These are phyloP conservation scores for Coregonus ussuriensis DNA, from an alignment of 2,797 vertebrate species.

Conservation along the genomic window DNA sequence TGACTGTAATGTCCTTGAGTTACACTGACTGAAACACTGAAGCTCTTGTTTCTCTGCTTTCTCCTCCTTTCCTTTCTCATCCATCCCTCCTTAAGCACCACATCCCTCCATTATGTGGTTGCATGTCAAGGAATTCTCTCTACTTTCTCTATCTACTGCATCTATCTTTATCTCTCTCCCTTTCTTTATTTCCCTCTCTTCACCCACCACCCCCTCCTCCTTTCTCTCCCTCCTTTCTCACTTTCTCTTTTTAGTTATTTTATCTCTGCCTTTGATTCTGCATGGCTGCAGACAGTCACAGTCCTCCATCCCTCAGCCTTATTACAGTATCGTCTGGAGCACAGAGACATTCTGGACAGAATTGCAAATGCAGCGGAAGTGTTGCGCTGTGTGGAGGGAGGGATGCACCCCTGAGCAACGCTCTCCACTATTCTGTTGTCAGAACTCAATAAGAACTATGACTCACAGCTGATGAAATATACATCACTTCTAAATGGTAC, in stretches of 20 bases:
- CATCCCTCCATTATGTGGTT: background rate
- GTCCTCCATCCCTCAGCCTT: too few relatives aligned
- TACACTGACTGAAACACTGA: constrained; percentile 15
- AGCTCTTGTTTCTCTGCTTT: constrained; percentile 17
- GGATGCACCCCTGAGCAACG: too few relatives aligned
- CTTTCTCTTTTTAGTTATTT: too few relatives aligned
- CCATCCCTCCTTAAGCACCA: background rate
- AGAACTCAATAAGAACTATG: constrained; percentile 26
- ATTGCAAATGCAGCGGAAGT: background rate
- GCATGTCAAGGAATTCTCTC: too few relatives aligned
- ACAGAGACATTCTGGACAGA: background rate
- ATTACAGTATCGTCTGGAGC: background rate
- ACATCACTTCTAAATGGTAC: background rate
- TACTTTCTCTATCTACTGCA: too few relatives aligned
- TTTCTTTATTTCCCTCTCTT: too few relatives aligned
- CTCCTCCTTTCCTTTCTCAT: background rate
- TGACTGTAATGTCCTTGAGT: constrained; percentile 11
- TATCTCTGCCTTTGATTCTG: too few relatives aligned
- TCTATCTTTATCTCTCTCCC: too few relatives aligned
- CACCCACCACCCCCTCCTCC: too few relatives aligned
- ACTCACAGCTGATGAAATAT: constrained; percentile 6
- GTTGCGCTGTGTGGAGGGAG: background rate
- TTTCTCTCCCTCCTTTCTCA: constrained; percentile 35
- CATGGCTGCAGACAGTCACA: too few relatives aligned
- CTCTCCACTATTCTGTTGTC: too few relatives aligned